A percentile compares a stretch with the other conserved stretches of the same genome.
These are phyloP conservation scores for Tapera naevia DNA, from an alignment of 2,797 vertebrate genomes.

Conservation along the genomic window DNA sequence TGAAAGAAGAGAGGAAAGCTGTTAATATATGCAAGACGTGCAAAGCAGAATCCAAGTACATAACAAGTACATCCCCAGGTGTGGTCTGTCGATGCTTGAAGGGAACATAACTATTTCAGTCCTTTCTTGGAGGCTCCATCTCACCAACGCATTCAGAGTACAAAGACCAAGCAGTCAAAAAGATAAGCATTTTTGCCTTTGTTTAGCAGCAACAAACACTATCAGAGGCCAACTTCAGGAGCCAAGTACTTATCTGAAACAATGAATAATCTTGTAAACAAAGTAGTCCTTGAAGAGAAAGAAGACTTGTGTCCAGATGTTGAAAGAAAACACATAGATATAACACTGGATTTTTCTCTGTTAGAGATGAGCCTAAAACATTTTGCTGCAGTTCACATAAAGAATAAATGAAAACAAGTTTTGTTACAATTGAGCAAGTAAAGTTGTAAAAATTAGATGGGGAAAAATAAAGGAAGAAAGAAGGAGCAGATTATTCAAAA, in stretches of 20 bases:
- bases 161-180: constrained; percentile 1
- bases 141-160: constrained; percentile 8
- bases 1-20: background rate
- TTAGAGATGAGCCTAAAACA: background rate
- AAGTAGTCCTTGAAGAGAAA: constrained; percentile 40
- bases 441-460: background rate
- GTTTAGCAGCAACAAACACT: background rate
- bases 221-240: constrained; percentile 8
- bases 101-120: background rate
- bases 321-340: background rate
- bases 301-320: background rate
- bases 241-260: constrained; percentile 25
- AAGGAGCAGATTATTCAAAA: background rate
- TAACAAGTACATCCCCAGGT: background rate
- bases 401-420: background rate
- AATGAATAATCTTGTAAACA: constrained; percentile 10
- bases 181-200: background rate
- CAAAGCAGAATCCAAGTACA: background rate
- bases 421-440: background rate
- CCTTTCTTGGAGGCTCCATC: background rate
- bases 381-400: background rate
- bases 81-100: background rate
- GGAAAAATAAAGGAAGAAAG: background rate
- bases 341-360: background rate
- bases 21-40: background rate